Evolutionary conservation across 2,888 invertebrate species (phyloP).

Genomic region (Flexamia atlantica): DNA sequence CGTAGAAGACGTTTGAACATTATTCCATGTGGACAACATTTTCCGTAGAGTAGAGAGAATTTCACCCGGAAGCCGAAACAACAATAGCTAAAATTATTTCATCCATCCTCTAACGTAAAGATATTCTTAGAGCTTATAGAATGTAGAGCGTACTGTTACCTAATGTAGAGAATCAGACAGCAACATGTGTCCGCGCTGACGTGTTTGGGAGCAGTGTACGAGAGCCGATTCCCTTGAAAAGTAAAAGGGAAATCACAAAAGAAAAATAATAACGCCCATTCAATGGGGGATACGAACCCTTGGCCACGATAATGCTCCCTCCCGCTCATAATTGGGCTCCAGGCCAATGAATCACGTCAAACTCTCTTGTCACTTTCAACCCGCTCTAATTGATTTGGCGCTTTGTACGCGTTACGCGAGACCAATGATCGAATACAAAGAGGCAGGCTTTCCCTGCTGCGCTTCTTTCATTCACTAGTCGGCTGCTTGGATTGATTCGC

Average conservation of each 20-base stretch:
- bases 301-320: not conserved
- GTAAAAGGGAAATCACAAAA: conserved; percentile 9
- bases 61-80: no score
- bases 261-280: not conserved
- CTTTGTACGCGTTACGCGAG: conserved; percentile 15
- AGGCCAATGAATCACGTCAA: not conserved
- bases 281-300: not conserved
- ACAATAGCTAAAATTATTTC: no score
- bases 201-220: not conserved
- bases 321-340: not conserved
- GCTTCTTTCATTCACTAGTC: not conserved
- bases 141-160: no score
- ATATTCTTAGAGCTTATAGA: no score
- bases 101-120: no score
- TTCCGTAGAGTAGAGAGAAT: no score
- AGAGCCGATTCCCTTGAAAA: not conserved
- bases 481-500: not conserved
- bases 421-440: conserved; percentile 28
- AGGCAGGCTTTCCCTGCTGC: not conserved
- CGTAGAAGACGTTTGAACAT: no score
- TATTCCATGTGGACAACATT: no score
- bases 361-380: conserved; percentile 18
- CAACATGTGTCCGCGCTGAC: not conserved
- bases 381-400: conserved; percentile 17
- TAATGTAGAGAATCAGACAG: no score